A percentile compares a stretch with the other conserved stretches of the same genome.
These are phyloP conservation scores for Onchidella celtica DNA, from an alignment of 2,888 invertebrate genomes.

Conservation along the genomic window DNA sequence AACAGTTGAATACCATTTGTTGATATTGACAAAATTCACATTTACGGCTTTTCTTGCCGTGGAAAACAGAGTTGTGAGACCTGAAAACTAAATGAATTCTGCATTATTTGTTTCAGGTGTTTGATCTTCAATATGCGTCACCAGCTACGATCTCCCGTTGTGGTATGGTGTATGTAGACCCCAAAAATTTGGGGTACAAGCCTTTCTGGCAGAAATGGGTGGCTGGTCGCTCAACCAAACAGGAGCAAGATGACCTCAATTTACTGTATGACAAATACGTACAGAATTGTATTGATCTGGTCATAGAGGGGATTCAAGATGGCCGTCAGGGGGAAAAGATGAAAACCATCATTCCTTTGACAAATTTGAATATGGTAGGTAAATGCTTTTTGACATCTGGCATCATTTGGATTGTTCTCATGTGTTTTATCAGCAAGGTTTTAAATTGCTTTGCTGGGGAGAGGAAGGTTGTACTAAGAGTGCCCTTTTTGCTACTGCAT, in stretches of 20 bases:
- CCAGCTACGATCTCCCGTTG: slow-evolving; percentile 95
- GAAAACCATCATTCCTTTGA: slow-evolving; percentile 91
- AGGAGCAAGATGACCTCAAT: slow-evolving; percentile 69
- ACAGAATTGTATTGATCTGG: slow-evolving; percentile 86
- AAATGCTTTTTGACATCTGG: no score
- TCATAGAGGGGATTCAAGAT: slow-evolving; percentile 87
- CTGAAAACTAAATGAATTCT: no score
- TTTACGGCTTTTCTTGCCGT: no score
- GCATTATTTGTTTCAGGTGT: slow-evolving; percentile 85
- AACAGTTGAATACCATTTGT: no score
- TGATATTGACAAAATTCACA: no score
- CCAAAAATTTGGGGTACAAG: slow-evolving; percentile 91
- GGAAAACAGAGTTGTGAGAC: no score
- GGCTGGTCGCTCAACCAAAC: slow-evolving; percentile 73
- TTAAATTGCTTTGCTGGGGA: no score
- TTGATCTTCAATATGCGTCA: slow-evolving; percentile 92
- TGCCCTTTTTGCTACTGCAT: no score
- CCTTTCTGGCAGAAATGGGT: slow-evolving; percentile 94
- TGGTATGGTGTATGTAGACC: slow-evolving; percentile 96
- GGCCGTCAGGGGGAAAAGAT: slow-evolving; percentile 84
- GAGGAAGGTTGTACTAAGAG: no score
- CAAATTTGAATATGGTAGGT: slow-evolving; percentile 90
- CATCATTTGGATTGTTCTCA: no score
- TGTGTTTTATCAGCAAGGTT: no score
- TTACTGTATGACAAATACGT: slow-evolving; percentile 89